These are phyloP conservation scores for Cassiopea andromeda DNA, from an alignment of 30 jellyfish, hydroid and myxozoan genomes.

Conservation along the genomic window DNA sequence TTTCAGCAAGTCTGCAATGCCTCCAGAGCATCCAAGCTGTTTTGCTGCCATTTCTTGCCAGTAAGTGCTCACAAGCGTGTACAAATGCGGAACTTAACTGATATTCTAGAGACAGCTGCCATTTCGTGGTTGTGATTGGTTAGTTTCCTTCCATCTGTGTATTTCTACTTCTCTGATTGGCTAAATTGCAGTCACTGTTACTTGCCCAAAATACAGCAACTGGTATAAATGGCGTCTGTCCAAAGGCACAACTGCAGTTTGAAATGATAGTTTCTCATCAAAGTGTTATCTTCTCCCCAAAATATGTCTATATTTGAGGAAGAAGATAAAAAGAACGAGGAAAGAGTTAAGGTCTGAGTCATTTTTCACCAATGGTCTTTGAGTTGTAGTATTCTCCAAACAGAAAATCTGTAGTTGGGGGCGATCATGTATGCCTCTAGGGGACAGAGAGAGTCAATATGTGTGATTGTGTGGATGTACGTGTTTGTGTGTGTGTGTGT, in stretches of 20 bases:
- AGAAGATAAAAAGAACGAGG: slow-evolving; percentile 13
- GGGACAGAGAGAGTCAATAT: too few relatives aligned
- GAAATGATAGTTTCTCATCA: too few relatives aligned
- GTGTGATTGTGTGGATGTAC: too few relatives aligned
- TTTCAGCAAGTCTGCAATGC: slow-evolving; percentile 59
- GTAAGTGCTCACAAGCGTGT: background rate
- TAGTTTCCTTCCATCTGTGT: background rate
- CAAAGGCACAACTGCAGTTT: too few relatives aligned
- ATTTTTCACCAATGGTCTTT: background rate
- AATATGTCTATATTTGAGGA: slow-evolving; percentile 57
- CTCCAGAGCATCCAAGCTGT: slow-evolving; percentile 82
- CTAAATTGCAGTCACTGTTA: background rate
- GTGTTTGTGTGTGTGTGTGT: too few relatives aligned
- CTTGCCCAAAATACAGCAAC: background rate
- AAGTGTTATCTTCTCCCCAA: too few relatives aligned
- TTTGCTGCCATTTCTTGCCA: slow-evolving; percentile 39
- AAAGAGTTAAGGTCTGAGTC: slow-evolving; percentile 1
- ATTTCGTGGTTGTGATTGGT: background rate
- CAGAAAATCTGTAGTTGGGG: too few relatives aligned
- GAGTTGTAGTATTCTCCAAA: background rate
- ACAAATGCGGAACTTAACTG: slow-evolving; percentile 18
- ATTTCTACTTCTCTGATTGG: background rate
- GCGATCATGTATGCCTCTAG: too few relatives aligned
- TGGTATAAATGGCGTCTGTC: background rate
- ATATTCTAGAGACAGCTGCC: slow-evolving; percentile 8